Conservation (phyloP, 2,797 vertebrate species). For the Lutjanus argentimaculatus region DNA sequence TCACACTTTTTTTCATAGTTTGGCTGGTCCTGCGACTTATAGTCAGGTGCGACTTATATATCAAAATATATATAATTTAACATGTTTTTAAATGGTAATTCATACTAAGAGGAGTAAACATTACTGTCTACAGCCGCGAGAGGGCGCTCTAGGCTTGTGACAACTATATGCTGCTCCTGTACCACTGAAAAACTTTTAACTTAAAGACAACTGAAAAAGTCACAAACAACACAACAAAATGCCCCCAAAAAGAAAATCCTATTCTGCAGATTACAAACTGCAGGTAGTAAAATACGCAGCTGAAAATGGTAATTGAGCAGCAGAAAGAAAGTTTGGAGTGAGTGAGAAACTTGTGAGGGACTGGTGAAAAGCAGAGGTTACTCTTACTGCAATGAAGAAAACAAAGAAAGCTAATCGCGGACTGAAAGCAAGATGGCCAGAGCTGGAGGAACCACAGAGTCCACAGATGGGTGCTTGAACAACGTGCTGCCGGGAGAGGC, state of each 20-base stretch:
- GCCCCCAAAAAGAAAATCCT: background rate
- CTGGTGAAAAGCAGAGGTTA: slow-evolving; percentile 3
- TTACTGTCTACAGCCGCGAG: too few relatives aligned
- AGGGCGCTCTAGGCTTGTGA: too few relatives aligned
- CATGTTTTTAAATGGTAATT: too few relatives aligned
- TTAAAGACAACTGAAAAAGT: background rate
- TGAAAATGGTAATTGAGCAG: background rate
- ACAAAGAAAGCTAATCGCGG: slow-evolving; percentile 9
- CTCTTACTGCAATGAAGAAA: slow-evolving; percentile 2
- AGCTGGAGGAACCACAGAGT: slow-evolving; percentile 11
- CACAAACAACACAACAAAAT: slow-evolving; percentile 6
- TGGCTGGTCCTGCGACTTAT: too few relatives aligned
- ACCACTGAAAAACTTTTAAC: background rate
- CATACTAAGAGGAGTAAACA: too few relatives aligned
- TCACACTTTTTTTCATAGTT: background rate
- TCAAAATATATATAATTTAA: too few relatives aligned
- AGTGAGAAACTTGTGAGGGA: slow-evolving; percentile 6
- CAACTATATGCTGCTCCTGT: too few relatives aligned
- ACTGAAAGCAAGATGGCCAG: background rate
- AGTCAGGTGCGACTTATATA: too few relatives aligned
- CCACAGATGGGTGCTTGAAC: slow-evolving; percentile 14
- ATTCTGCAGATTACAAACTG: slow-evolving; percentile 1
- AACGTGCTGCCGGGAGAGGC: slow-evolving; percentile 1
- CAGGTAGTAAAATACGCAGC: slow-evolving; percentile 4
- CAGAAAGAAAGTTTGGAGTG: slow-evolving; percentile 9